Evolutionary conservation across 2,797 vertebrate genomes (phyloP).

Genomic region (Enteromius mattozi): DNA sequence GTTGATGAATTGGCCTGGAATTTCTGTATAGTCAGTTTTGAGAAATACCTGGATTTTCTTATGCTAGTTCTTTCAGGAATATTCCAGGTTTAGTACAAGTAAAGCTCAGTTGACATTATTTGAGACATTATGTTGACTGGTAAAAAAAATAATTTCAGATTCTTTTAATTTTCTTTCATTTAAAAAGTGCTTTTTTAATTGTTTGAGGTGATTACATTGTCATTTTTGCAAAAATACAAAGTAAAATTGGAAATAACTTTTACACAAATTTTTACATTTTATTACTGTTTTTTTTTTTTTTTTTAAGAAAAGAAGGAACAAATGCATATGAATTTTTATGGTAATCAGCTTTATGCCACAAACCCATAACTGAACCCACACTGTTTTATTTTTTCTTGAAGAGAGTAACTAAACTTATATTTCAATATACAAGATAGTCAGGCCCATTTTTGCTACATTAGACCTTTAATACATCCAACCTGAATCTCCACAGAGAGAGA

Average conservation of each 20-base stretch:
- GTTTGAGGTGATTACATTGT: not conserved
- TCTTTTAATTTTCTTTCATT: not conserved
- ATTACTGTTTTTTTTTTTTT: not conserved
- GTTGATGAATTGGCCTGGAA: not conserved
- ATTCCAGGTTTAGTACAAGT: not conserved
- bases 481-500: slow-evolving; percentile 27
- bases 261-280: too few species aligned
- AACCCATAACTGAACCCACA: not conserved
- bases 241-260: not conserved
- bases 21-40: not conserved
- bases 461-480: not conserved
- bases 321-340: not conserved
- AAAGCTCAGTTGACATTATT: not conserved
- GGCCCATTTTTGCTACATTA: slow-evolving; percentile 58
- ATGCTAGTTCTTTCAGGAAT: not conserved
- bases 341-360: not conserved
- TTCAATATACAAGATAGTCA: slow-evolving; percentile 86
- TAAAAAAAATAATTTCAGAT: not conserved
- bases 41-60: not conserved
- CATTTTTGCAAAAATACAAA: not conserved
- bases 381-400: not conserved
- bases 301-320: not conserved
- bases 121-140: not conserved
- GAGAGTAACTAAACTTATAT: not conserved
- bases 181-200: not conserved